phyloP scores from a whole-genome alignment of 2,797 vertebrate genomes.

The Varecia variegata region DNA sequence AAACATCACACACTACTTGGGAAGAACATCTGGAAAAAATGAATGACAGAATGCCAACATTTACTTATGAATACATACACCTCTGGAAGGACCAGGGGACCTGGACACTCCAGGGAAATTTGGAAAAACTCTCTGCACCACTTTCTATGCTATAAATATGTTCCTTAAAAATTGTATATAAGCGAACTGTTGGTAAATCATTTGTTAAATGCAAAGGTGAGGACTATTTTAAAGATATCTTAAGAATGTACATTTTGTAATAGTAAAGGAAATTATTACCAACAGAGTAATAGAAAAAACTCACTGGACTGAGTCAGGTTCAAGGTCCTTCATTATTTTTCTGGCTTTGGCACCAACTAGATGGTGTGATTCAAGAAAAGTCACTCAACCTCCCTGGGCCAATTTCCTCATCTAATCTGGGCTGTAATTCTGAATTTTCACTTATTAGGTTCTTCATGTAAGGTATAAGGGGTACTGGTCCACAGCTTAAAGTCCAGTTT shows the following conservation, averaged over 20 bases:
- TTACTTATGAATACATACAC: constrained; percentile 37
- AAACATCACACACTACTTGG: constrained; percentile 37
- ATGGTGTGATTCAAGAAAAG: constrained; percentile 58
- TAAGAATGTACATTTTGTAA: neutral
- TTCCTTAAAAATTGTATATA: constrained; percentile 19
- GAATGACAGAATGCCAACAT: constrained; percentile 44
- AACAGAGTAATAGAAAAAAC: constrained; percentile 33
- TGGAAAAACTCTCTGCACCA: constrained; percentile 10
- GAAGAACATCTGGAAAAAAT: constrained; percentile 73
- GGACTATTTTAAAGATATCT: constrained; percentile 23
- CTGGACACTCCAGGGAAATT: neutral
- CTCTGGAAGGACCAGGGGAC: constrained; percentile 14
- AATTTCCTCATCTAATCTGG: constrained; percentile 40
- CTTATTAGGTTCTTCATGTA: constrained; percentile 45
- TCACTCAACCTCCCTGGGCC: neutral
- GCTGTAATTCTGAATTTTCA: constrained; percentile 62
- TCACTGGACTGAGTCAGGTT: constrained; percentile 9
- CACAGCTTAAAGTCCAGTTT: neutral
- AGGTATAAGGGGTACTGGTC: neutral
- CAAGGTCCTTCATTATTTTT: constrained; percentile 38
- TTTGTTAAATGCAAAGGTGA: constrained; percentile 21
- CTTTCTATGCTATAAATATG: neutral
- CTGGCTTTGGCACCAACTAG: constrained; percentile 30
- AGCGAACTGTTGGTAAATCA: constrained; percentile 30
- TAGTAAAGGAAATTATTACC: constrained; percentile 50